These are phyloP conservation scores for Athalia rosae DNA, from an alignment of 2,888 invertebrate species.

Conservation along the genomic window DNA sequence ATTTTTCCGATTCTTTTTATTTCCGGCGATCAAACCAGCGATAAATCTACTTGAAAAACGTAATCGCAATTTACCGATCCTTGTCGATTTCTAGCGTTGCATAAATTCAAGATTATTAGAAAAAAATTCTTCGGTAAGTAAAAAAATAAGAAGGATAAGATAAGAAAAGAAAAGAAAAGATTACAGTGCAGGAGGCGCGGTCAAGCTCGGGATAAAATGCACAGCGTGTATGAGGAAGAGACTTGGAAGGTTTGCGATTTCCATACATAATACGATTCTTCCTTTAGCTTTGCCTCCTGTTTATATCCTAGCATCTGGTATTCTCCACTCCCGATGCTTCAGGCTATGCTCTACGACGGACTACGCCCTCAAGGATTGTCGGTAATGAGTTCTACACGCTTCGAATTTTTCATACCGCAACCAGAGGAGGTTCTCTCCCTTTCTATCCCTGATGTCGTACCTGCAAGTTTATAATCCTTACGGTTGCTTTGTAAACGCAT, in stretches of 20 bases:
- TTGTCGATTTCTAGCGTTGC: no score
- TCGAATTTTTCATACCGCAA: slow-evolving; percentile 52
- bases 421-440: no score
- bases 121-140: not conserved
- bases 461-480: no score
- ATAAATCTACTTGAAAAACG: no score
- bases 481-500: not conserved
- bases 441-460: no score
- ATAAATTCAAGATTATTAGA: no score
- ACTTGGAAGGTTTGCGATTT: slow-evolving; percentile 54
- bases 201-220: slow-evolving; percentile 8
- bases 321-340: slow-evolving; percentile 7
- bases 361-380: slow-evolving; percentile 63
- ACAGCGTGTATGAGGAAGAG: slow-evolving; percentile 44
- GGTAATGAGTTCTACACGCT: slow-evolving; percentile 67
- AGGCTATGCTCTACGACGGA: slow-evolving; percentile 50
- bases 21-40: no score
- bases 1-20: no score
- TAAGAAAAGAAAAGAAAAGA: not conserved
- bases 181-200: not conserved
- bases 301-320: slow-evolving; percentile 53
- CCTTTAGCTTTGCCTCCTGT: slow-evolving; percentile 51
- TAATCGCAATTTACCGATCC: no score
- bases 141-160: not conserved
- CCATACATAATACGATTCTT: slow-evolving; percentile 62